Evolutionary conservation across 2,888 invertebrate genomes (phyloP).

Genomic region (Ennomos quercinarius): DNA sequence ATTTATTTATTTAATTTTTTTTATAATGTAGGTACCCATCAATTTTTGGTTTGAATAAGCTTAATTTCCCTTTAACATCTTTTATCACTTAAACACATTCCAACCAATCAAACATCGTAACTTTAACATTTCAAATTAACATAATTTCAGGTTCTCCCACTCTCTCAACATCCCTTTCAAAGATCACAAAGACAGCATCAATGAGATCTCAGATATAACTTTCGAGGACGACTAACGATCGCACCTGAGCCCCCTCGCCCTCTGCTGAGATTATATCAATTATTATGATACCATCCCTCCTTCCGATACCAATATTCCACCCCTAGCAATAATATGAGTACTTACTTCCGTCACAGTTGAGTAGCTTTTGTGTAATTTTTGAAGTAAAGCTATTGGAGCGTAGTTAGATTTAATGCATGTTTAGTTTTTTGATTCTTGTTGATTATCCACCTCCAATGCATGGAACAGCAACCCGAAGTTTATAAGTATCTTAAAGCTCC

Average conservation of each 20-base stretch:
- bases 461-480: too few relatives aligned
- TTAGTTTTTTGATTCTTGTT: too few relatives aligned
- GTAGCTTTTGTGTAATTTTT: slow-evolving; percentile 14
- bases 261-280: slow-evolving; percentile 40
- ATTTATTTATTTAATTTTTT: too few relatives aligned
- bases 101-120: too few relatives aligned
- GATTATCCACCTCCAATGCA: too few relatives aligned
- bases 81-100: too few relatives aligned
- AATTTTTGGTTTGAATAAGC: too few relatives aligned
- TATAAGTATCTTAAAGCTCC: too few relatives aligned
- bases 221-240: slow-evolving; percentile 36
- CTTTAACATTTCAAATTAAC: background rate
- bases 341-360: slow-evolving; percentile 14
- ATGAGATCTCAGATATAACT: slow-evolving; percentile 31
- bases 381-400: too few relatives aligned
- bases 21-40: too few relatives aligned
- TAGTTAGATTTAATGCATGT: too few relatives aligned
- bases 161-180: slow-evolving; percentile 3
- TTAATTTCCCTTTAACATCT: too few relatives aligned
- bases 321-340: slow-evolving; percentile 19
- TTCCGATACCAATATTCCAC: slow-evolving; percentile 31
- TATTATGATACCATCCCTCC: slow-evolving; percentile 43
- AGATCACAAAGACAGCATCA: slow-evolving; percentile 27
- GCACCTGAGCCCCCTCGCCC: slow-evolving; percentile 40
- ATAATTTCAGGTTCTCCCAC: background rate